These are phyloP conservation scores for Spodoptera picta DNA, from an alignment of 2,888 invertebrate species.

Conservation along the genomic window DNA sequence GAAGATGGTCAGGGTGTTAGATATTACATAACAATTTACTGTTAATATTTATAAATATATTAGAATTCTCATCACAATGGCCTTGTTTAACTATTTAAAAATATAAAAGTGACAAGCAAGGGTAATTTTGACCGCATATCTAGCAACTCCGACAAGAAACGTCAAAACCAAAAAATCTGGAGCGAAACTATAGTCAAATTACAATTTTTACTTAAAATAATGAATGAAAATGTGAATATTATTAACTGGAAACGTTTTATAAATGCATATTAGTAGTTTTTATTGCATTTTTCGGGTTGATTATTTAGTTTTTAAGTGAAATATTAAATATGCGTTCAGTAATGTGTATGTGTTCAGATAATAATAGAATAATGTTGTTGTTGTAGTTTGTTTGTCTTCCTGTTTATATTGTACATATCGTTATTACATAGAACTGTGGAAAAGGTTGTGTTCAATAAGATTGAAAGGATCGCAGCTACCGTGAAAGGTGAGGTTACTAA, in stretches of 20 bases:
- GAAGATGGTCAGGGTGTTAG: no score
- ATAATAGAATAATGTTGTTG: constrained; percentile 55
- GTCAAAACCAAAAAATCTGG: constrained; percentile 77
- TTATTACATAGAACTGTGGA: constrained; percentile 67
- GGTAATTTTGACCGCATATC: background rate
- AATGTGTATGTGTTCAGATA: constrained; percentile 58
- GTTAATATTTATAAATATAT: no score
- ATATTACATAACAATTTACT: no score
- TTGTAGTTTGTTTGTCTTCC: constrained; percentile 62
- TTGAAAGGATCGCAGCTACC: constrained; percentile 74
- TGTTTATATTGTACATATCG: constrained; percentile 56
- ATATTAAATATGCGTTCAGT: constrained; percentile 52
- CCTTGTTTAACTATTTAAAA: no score
- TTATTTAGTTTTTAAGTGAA: constrained; percentile 49
- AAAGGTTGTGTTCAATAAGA: constrained; percentile 78
- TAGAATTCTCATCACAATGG: no score
- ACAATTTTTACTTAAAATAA: constrained; percentile 72
- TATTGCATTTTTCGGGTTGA: constrained; percentile 43
- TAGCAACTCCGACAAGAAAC: constrained; percentile 68
- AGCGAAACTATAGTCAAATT: constrained; percentile 78
- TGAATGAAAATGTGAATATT: constrained; percentile 79
- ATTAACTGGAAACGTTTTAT: constrained; percentile 59
- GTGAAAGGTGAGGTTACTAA: constrained; percentile 74
- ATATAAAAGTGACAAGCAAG: no score
- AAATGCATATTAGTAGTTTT: constrained; percentile 44